Percentiles rank a stretch among this genome's conserved stretches.
These are phyloP conservation scores for Lasioglossum lativentre DNA, from an alignment of 2,888 invertebrate genomes.

Conservation along the genomic window DNA sequence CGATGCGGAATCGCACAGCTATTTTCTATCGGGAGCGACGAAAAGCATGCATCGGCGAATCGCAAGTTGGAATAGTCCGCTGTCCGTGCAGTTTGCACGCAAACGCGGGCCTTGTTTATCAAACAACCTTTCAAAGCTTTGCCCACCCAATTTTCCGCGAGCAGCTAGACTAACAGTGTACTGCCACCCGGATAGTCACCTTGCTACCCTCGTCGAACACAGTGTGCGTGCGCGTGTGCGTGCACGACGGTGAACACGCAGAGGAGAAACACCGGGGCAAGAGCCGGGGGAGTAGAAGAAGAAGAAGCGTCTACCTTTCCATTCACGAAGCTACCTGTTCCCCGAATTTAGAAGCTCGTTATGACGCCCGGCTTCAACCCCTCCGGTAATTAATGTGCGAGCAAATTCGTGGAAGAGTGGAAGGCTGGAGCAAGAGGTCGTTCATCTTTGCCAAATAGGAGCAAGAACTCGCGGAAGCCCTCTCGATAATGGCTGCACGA, in stretches of 20 bases:
- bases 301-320: constrained; percentile 34
- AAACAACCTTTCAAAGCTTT: constrained; percentile 78
- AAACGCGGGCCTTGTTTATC: constrained; percentile 72
- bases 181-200: constrained; percentile 58
- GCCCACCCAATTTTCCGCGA: constrained; percentile 75
- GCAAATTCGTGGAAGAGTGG: constrained; percentile 49
- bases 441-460: constrained; percentile 39
- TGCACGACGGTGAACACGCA: constrained; percentile 40
- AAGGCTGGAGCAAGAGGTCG: constrained; percentile 8
- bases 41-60: constrained; percentile 64
- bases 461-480: neutral
- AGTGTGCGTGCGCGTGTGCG: constrained; percentile 24
- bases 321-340: constrained; percentile 48
- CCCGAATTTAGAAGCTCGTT: constrained; percentile 63
- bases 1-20: constrained; percentile 19
- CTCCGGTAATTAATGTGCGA: constrained; percentile 61
- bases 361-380: constrained; percentile 52
- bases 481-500: constrained; percentile 14
- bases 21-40: constrained; percentile 60
- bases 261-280: constrained; percentile 11
- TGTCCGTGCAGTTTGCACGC: constrained; percentile 66
- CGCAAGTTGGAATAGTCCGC: constrained; percentile 57
- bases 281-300: neutral
- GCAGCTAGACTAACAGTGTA: constrained; percentile 74
- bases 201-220: constrained; percentile 19